Conservation (phyloP, 2,797 vertebrate species). For the Onychomys torridus region DNA sequence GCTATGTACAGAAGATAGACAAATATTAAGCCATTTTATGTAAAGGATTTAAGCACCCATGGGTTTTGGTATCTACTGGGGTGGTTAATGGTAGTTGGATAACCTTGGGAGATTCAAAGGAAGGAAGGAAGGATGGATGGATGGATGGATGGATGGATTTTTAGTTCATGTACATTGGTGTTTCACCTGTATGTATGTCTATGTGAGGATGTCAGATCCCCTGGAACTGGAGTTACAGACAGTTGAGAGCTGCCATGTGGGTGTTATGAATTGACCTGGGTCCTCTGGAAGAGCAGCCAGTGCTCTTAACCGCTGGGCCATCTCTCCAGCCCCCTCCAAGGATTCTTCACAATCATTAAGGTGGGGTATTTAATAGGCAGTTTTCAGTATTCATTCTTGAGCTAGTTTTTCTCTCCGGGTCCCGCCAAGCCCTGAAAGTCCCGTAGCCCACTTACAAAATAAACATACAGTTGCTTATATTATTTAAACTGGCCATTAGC, state of each 20-base stretch:
- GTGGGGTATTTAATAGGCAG: background rate
- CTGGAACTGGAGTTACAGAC: background rate
- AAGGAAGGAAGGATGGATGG: background rate
- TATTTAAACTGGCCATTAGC: no score
- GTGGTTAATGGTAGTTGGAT: background rate
- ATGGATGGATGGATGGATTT: background rate
- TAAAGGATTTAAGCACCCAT: background rate
- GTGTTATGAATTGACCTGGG: background rate
- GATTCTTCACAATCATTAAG: background rate
- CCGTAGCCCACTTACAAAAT: no score
- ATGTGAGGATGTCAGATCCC: background rate
- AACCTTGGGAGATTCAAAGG: background rate
- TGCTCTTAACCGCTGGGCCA: background rate
- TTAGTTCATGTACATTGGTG: background rate
- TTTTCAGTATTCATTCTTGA: conserved; percentile 30
- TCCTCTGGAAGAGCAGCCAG: background rate
- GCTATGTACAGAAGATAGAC: background rate
- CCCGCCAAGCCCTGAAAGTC: no score
- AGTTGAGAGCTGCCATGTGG: background rate
- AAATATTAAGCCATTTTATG: background rate
- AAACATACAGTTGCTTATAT: no score
- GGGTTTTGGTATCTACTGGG: background rate
- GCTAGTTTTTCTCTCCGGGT: no score
- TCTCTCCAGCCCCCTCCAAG: background rate
- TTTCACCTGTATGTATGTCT: background rate